Evolutionary conservation across 2,113 vertebrate genomes (phyloP), one percentile per base, ranked within the genome.

Genomic region (Hippocampus zosterae): DNA sequence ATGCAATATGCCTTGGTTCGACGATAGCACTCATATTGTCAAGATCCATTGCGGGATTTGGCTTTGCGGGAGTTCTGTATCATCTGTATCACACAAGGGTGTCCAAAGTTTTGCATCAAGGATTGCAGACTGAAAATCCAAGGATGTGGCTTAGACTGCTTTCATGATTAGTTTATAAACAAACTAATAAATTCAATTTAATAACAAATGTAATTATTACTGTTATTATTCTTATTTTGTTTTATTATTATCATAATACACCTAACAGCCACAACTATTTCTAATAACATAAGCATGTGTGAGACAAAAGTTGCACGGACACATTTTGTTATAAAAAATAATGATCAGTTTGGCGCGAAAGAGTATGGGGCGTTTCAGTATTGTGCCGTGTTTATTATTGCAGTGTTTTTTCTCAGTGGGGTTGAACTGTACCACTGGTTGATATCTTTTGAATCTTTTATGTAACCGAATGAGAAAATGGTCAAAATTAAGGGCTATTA

Each of bases 1-100:
- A 73, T 81, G 85, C 80, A 76, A 75, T 13, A 5, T 23, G 29
- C 66, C 69, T 72, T 2, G 46, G 74, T 53, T 74, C 29, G 16
- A 50, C 33, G 75, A 80, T 63, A 41, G 71, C 61, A 0, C 59
- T 13, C 21, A 64, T 65, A 71, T 52, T 74, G 72, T 73, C 69
- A 7, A 50, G 67, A 40, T 64, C 53, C 3, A 59, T 27, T 18
- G 63, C 42, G 46, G n/a, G 16, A 25, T 23, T n/a, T 25, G 41
- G 44, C 23, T 16, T 68, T 15, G 40, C 66, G 56, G 15, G 18
- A 19, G 78, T 64, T 42, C 11, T 42, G 33, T 37, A 46, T 44
- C 23, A 65, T 55, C 9, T 55, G 10, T 27, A 23, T 21, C n/a
- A 64, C 23, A 46, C 33, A 25, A 27, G 23, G 41, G 23, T 37